Percentiles rank a stretch among this genome's conserved stretches.
Conservation (phyloP, 2,113 vertebrate genomes). For the Bolborhynchus lineola region DNA sequence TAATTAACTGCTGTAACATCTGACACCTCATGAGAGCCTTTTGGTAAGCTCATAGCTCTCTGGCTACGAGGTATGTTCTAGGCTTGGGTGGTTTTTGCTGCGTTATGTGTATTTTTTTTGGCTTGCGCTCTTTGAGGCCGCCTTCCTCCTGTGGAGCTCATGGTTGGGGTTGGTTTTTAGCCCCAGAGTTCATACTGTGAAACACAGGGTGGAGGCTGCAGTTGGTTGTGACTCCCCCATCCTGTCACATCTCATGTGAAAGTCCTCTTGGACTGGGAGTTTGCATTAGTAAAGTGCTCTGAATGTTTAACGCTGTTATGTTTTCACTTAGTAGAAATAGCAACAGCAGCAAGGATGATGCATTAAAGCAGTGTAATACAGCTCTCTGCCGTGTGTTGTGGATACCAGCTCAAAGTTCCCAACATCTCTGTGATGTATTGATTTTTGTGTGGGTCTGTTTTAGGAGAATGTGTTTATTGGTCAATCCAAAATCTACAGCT, state of each 20-base stretch:
- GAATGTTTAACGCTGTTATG: neutral
- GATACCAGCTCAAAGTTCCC: neutral
- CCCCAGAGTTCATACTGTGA: neutral
- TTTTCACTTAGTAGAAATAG: neutral
- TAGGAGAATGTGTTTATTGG: constrained; percentile 79
- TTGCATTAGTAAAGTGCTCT: neutral
- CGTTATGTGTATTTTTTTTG: neutral
- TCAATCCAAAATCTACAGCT: constrained; percentile 77
- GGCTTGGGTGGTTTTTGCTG: neutral
- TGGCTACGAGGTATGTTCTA: neutral
- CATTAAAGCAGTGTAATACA: neutral
- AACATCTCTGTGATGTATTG: neutral
- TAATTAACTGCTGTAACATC: neutral
- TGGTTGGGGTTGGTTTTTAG: neutral
- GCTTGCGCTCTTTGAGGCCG: neutral
- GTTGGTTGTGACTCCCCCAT: neutral
- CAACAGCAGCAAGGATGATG: neutral
- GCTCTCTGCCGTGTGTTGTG: neutral
- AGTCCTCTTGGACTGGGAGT: neutral
- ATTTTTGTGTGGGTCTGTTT: constrained; percentile 54
- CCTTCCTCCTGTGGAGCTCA: neutral
- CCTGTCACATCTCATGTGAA: neutral
- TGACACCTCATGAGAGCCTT: neutral
- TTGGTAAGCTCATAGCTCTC: neutral
- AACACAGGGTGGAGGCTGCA: neutral